Percentiles rank a stretch among this genome's conserved stretches.
Conservation (phyloP, 2,797 vertebrate species). For the Tragopan temminckii region DNA sequence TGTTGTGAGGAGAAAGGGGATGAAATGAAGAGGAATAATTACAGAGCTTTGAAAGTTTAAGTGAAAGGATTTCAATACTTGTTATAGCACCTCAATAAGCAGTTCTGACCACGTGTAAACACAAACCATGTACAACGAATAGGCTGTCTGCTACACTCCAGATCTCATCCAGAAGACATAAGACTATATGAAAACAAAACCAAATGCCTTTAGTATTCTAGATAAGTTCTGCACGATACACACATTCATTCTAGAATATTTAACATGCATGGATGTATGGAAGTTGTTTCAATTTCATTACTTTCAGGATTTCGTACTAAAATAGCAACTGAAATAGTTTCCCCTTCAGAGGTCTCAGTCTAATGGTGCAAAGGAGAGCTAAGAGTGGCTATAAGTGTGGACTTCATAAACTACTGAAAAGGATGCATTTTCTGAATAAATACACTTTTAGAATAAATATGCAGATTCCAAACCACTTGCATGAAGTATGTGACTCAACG, state of each 20-base stretch:
- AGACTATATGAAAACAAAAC: not conserved
- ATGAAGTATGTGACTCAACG: not conserved
- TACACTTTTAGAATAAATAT: not conserved
- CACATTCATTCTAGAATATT: not conserved
- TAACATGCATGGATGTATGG: not conserved
- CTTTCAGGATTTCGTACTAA: not conserved
- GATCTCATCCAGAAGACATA: not conserved
- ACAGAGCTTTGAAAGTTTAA: not conserved
- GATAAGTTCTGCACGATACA: not conserved
- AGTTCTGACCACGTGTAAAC: not conserved
- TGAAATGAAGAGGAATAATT: not conserved
- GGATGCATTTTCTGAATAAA: not conserved
- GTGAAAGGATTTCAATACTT: not conserved
- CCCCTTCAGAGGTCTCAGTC: not conserved
- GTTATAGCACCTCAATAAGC: not conserved
- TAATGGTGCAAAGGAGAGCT: not conserved
- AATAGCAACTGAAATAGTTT: not conserved
- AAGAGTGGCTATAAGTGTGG: not conserved
- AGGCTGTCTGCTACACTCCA: not conserved
- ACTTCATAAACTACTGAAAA: not conserved
- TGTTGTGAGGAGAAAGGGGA: not conserved
- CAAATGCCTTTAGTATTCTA: not conserved
- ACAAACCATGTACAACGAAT: not conserved
- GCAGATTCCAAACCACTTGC: not conserved
- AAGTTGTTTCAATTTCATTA: not conserved